phyloP scores from a whole-genome alignment of 1,140 invertebrate genomes.

The Atta texana region DNA sequence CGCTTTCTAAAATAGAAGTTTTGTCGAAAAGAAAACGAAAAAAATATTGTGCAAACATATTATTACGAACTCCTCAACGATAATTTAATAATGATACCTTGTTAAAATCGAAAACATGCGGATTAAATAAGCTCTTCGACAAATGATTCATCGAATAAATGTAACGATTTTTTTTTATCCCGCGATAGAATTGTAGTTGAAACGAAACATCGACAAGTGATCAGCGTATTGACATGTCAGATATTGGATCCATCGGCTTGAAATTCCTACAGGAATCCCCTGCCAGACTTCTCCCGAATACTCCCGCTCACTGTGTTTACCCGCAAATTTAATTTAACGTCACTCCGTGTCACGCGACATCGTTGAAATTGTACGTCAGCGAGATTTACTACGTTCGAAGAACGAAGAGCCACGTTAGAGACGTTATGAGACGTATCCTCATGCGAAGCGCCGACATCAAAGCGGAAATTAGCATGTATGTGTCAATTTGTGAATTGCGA shows the following conservation, averaged over 20 bases:
- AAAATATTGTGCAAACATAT: neutral
- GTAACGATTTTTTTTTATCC: neutral
- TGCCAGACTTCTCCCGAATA: conserved; percentile 20
- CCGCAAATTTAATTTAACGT: conserved; percentile 74
- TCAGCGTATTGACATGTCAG: conserved; percentile 59
- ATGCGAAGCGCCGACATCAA: conserved; percentile 4
- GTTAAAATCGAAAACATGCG: neutral
- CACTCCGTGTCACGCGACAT: conserved; percentile 68
- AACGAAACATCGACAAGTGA: conserved; percentile 67
- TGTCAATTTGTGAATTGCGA: conserved; percentile 27
- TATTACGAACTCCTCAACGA: neutral
- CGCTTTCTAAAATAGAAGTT: conserved; percentile 4
- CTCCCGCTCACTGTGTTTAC: conserved; percentile 43
- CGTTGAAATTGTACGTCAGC: conserved; percentile 71
- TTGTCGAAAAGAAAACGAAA: neutral
- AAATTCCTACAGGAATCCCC: conserved; percentile 60
- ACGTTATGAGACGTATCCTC: neutral
- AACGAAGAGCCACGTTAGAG: neutral
- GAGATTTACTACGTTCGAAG: conserved; percentile 65
- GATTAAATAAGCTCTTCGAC: neutral
- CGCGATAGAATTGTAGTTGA: conserved; percentile 29
- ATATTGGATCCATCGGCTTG: conserved; percentile 66
- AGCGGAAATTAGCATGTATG: conserved; percentile 10
- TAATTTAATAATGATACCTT: neutral
- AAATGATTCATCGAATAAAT: conserved; percentile 13